Conservation (phyloP, 2,888 invertebrate genomes). For the Hartigia nigra region DNA sequence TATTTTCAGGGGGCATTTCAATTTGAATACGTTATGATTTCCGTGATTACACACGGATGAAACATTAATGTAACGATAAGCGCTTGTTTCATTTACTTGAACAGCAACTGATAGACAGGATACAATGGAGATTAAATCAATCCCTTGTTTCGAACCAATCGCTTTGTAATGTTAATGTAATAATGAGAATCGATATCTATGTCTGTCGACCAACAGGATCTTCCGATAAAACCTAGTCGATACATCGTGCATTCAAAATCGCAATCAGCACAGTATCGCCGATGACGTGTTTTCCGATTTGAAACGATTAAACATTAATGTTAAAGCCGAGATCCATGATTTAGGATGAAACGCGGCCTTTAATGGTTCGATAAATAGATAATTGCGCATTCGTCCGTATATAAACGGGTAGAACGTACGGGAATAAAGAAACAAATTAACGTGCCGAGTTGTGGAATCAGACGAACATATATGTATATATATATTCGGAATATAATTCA, state of each 20-base stretch:
- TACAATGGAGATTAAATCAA: not conserved
- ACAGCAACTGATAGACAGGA: not conserved
- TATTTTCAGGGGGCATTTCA: not conserved
- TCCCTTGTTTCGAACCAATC: not conserved
- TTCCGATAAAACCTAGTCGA: not conserved
- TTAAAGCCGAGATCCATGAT: not conserved
- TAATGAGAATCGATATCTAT: not conserved
- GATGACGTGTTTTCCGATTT: not conserved
- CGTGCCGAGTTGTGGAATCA: not conserved
- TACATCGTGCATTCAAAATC: not conserved
- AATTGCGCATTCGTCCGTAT: not conserved
- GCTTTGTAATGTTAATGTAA: not conserved
- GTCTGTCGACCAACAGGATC: not conserved
- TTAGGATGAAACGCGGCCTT: not conserved
- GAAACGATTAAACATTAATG: not conserved
- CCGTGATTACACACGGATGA: not conserved
- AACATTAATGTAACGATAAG: not conserved
- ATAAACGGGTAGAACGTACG: not conserved
- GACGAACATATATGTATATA: not conserved
- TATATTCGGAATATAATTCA: not conserved
- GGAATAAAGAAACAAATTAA: not conserved
- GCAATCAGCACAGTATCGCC: not conserved
- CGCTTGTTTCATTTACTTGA: not conserved
- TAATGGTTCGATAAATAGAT: not conserved
- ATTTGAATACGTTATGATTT: not conserved